Percentiles rank a stretch among this genome's conserved stretches.
Conservation (phyloP, 2,888 invertebrate genomes). For the Chloromyia formosa region DNA sequence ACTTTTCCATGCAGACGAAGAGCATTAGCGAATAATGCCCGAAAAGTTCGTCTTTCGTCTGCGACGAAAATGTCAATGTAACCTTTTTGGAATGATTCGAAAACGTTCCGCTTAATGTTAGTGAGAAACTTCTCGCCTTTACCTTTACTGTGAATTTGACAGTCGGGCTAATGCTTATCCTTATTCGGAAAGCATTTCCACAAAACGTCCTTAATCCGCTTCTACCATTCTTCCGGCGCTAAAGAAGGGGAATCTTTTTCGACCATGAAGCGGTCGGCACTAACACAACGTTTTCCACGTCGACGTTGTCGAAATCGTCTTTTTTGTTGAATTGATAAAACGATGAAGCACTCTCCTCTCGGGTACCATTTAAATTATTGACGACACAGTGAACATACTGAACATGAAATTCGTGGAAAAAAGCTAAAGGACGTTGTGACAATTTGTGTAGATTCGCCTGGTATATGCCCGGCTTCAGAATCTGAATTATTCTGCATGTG, state of each 20-base stretch:
- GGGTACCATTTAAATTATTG: slow-evolving; percentile 41
- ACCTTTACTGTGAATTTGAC: not conserved
- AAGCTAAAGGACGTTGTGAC: slow-evolving; percentile 28
- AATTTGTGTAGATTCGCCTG: slow-evolving; percentile 26
- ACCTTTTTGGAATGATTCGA: not conserved
- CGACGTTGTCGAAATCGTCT: not conserved
- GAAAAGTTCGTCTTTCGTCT: not conserved
- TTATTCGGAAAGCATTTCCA: not conserved
- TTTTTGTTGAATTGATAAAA: slow-evolving; percentile 13
- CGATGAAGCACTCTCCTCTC: slow-evolving; percentile 35
- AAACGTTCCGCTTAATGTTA: not conserved
- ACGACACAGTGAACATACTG: slow-evolving; percentile 38
- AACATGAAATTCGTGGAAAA: slow-evolving; percentile 39
- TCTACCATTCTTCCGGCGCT: no score
- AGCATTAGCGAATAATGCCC: no score
- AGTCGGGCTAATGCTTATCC: not conserved
- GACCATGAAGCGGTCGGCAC: not conserved
- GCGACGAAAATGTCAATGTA: not conserved
- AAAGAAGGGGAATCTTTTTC: not conserved
- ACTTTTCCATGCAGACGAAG: no score
- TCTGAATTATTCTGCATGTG: not conserved
- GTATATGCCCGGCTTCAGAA: not conserved
- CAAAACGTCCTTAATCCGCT: no score
- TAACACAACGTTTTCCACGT: no score
- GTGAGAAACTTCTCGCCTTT: not conserved